Conservation (phyloP, 2,113 vertebrate genomes). For the Myrmecophaga tridactyla region DNA sequence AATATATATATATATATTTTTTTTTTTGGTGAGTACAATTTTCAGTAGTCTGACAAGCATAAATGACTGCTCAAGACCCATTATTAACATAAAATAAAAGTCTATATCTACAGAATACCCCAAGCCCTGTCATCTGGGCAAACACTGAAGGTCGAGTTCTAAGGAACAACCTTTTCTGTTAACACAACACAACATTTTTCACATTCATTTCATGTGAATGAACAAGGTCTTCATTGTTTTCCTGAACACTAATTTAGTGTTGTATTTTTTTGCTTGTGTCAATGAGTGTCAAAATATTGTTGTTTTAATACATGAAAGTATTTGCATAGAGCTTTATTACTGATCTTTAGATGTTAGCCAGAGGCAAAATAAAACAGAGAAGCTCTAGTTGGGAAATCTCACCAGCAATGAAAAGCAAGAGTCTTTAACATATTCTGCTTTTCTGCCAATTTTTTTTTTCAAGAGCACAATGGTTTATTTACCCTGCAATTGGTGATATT, state of each 20-base stretch:
- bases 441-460: slow-evolving; percentile 74
- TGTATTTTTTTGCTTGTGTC: slow-evolving; percentile 73
- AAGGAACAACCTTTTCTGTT: slow-evolving; percentile 69
- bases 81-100: slow-evolving; percentile 20
- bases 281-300: slow-evolving; percentile 87
- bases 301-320: slow-evolving; percentile 83
- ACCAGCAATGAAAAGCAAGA: slow-evolving; percentile 80
- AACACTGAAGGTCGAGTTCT: slow-evolving; percentile 67
- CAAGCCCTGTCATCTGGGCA: slow-evolving; percentile 67
- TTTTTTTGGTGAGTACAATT: slow-evolving; percentile 36
- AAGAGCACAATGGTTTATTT: slow-evolving; percentile 80
- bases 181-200: slow-evolving; percentile 75
- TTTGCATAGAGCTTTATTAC: slow-evolving; percentile 83
- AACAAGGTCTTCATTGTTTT: slow-evolving; percentile 80
- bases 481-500: slow-evolving; percentile 71
- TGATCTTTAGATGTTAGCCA: slow-evolving; percentile 83
- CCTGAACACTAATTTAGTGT: slow-evolving; percentile 77
- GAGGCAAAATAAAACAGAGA: slow-evolving; percentile 84
- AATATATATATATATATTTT: slow-evolving; percentile 9
- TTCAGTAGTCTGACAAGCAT: slow-evolving; percentile 70
- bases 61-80: slow-evolving; percentile 53
- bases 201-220: slow-evolving; percentile 71
- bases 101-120: slow-evolving; percentile 58
- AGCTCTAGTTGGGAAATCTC: slow-evolving; percentile 82
- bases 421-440: slow-evolving; percentile 69